These are phyloP conservation scores for Eptatretus burgeri DNA, from an alignment of 2,113 vertebrate species.

Conservation along the genomic window DNA sequence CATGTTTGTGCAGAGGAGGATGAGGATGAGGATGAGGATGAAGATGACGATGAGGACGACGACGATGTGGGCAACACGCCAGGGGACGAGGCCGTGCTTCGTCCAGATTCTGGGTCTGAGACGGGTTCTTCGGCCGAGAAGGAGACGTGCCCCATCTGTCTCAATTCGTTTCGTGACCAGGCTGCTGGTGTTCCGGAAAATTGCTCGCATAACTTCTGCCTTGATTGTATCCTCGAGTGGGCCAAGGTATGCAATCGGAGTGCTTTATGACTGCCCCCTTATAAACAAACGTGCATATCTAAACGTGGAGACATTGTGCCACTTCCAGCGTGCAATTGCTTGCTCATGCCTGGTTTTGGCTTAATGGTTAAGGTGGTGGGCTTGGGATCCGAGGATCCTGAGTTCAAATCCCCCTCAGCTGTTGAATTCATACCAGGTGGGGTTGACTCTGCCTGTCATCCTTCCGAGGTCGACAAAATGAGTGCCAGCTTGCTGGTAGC, in stretches of 20 bases:
- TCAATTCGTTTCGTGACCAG: constrained; percentile 50
- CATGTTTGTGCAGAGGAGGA: constrained; percentile 18
- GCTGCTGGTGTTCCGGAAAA: constrained; percentile 64
- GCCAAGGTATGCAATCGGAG: constrained; percentile 27
- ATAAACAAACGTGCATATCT: too few species aligned
- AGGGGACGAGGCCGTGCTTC: constrained; percentile 11
- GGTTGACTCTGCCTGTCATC: too few species aligned
- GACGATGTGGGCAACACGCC: constrained; percentile 14
- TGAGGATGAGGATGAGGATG: constrained; percentile 23
- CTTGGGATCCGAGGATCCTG: too few species aligned
- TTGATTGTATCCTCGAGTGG: constrained; percentile 85
- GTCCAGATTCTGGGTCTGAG: constrained; percentile 9
- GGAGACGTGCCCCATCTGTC: constrained; percentile 74
- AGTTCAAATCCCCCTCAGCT: too few species aligned
- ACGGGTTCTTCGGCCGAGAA: constrained; percentile 42
- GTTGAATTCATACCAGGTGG: too few species aligned
- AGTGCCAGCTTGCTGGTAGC: too few species aligned
- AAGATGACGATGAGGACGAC: constrained; percentile 26
- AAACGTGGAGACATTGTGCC: too few species aligned
- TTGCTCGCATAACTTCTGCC: constrained; percentile 75
- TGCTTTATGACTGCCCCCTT: too few species aligned
- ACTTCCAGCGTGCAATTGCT: too few species aligned
- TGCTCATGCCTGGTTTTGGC: too few species aligned
- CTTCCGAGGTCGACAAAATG: too few species aligned
- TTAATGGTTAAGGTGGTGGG: too few species aligned